These are phyloP conservation scores for Brenthis ino DNA, from an alignment of 2,888 invertebrate species.

Conservation along the genomic window DNA sequence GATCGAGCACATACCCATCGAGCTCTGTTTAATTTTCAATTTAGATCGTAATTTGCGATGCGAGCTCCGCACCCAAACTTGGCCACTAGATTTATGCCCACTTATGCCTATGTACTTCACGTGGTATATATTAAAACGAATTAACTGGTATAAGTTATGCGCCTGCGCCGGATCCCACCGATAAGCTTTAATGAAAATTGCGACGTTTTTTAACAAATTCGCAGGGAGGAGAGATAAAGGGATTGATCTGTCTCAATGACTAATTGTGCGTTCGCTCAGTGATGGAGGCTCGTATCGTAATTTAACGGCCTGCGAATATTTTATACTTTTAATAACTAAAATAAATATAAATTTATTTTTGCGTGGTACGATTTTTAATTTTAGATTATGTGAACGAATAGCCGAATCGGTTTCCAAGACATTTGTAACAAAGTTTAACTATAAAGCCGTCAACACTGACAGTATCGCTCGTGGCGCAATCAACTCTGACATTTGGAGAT, in stretches of 20 bases:
- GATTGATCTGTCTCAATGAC: slow-evolving; percentile 64
- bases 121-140: slow-evolving; percentile 76
- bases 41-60: slow-evolving; percentile 83
- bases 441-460: slow-evolving; percentile 38
- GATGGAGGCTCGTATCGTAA: slow-evolving; percentile 45
- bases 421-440: slow-evolving; percentile 13
- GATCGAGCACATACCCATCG: slow-evolving; percentile 44
- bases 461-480: slow-evolving; percentile 34
- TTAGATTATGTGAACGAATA: no score
- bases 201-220: slow-evolving; percentile 72
- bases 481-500: slow-evolving; percentile 39
- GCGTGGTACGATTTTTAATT: not conserved
- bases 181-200: slow-evolving; percentile 77
- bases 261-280: slow-evolving; percentile 47
- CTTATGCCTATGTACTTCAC: slow-evolving; percentile 52
- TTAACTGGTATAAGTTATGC: slow-evolving; percentile 76
- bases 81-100: slow-evolving; percentile 79
- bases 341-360: slow-evolving; percentile 2
- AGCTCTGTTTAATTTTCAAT: slow-evolving; percentile 82
- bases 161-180: slow-evolving; percentile 54
- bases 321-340: slow-evolving; percentile 31
- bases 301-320: slow-evolving; percentile 45
- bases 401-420: not conserved
- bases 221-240: slow-evolving; percentile 61
- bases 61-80: slow-evolving; percentile 72